These are phyloP conservation scores for Drosophila ironensis DNA, from an alignment of 1,140 invertebrate species.

Conservation along the genomic window DNA sequence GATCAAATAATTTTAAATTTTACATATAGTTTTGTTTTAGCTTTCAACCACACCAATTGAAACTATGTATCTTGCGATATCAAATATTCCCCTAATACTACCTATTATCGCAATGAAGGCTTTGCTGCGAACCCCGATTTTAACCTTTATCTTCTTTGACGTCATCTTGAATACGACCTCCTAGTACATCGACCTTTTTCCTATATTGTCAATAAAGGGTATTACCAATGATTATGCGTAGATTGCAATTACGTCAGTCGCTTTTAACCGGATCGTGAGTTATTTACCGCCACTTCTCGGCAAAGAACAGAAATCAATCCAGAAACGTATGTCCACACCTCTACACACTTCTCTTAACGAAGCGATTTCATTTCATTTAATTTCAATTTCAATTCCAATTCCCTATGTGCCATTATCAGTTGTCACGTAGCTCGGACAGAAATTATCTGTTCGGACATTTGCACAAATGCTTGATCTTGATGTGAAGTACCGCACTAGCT, in stretches of 20 bases:
- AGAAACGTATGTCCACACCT: too few relatives aligned
- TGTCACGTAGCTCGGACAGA: slow-evolving; percentile 31
- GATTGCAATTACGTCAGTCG: slow-evolving; percentile 12
- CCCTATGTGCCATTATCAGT: slow-evolving; percentile 27
- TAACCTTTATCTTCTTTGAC: not conserved
- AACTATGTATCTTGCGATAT: too few relatives aligned
- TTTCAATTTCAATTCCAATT: slow-evolving; percentile 20
- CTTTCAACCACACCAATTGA: too few relatives aligned
- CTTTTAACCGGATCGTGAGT: slow-evolving; percentile 6
- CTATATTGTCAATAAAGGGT: not conserved
- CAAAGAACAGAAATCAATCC: too few relatives aligned
- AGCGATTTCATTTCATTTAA: not conserved
- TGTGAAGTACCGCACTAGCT: slow-evolving; percentile 38
- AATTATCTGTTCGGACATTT: slow-evolving; percentile 17
- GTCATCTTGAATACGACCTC: not conserved
- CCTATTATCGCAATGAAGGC: too few relatives aligned
- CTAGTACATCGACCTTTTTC: not conserved
- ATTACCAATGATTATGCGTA: slow-evolving; percentile 18
- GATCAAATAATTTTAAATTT: too few relatives aligned
- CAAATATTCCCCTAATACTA: too few relatives aligned
- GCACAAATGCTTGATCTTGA: slow-evolving; percentile 33
- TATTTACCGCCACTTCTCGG: too few relatives aligned
- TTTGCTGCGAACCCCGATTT: too few relatives aligned
- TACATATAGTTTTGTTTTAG: too few relatives aligned
- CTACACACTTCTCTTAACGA: not conserved